Conservation (phyloP, 2,113 vertebrate genomes). For the Callaeas wilsoni region DNA sequence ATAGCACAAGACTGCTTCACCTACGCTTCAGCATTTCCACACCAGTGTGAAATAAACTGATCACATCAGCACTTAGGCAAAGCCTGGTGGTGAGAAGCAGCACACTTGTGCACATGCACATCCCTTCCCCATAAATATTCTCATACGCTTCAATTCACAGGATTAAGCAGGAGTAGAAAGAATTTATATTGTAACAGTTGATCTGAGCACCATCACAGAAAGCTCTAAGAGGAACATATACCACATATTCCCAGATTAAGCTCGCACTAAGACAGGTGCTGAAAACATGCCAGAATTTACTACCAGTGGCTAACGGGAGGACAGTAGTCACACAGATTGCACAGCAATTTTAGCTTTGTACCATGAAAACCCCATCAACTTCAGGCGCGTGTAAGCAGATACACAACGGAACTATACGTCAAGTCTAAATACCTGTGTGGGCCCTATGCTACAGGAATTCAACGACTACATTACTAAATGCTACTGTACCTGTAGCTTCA, state of each 20-base stretch:
- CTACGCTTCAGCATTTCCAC: not conserved
- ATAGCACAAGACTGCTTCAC: not conserved
- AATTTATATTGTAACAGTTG: not conserved
- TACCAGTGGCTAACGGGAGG: not conserved
- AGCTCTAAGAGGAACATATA: not conserved
- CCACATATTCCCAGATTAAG: not conserved
- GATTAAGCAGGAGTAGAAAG: not conserved
- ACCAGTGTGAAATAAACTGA: not conserved
- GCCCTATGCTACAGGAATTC: not conserved
- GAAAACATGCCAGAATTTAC: not conserved
- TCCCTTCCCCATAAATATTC: not conserved
- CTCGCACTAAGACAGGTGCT: not conserved
- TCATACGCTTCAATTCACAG: not conserved
- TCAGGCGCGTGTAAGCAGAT: not conserved
- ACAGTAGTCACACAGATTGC: not conserved
- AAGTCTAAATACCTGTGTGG: not conserved
- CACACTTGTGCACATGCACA: not conserved
- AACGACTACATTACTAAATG: not conserved
- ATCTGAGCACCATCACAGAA: not conserved
- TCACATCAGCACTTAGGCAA: not conserved
- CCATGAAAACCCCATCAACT: not conserved
- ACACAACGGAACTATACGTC: not conserved
- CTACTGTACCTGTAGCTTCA: slow-evolving; percentile 38
- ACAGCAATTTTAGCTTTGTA: not conserved
- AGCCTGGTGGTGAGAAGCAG: not conserved